Conservation (phyloP, 1,140 invertebrate genomes). For the Drosophila ogumai region DNA sequence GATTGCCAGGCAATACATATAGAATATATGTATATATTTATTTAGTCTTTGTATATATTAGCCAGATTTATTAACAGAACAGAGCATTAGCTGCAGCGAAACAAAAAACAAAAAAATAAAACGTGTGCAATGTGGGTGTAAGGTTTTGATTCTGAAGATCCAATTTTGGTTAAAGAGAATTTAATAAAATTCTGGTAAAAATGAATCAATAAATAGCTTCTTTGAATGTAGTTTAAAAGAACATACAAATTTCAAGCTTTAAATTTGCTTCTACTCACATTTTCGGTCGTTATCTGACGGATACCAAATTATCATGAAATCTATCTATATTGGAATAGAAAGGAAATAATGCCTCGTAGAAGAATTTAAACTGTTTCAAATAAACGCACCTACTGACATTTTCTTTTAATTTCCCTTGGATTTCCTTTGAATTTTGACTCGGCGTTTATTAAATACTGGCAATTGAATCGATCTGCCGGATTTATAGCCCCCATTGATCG, state of each 20-base stretch:
- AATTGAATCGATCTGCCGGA: conserved; percentile 27
- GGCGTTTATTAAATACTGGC: conserved; percentile 3
- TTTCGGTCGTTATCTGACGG: too few species aligned
- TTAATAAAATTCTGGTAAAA: too few species aligned
- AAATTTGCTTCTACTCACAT: too few species aligned
- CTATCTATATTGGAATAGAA: neutral
- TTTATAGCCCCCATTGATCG: conserved; percentile 37
- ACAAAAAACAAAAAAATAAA: too few species aligned
- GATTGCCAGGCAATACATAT: neutral
- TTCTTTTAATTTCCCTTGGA: neutral
- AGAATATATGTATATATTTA: neutral
- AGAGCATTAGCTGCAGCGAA: neutral
- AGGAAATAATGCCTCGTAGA: neutral
- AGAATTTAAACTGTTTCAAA: neutral
- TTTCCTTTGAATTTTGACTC: neutral
- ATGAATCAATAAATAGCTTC: too few species aligned
- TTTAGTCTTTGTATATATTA: neutral
- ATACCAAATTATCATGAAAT: too few species aligned
- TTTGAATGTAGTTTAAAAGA: neutral
- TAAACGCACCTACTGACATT: neutral
- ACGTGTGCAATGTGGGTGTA: too few species aligned
- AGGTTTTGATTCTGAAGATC: too few species aligned
- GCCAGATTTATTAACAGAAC: neutral
- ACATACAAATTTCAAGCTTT: neutral
- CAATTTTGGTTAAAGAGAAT: too few species aligned